Evolutionary conservation across 2,113 vertebrate genomes (phyloP).

Genomic region (Myocastor coypus): DNA sequence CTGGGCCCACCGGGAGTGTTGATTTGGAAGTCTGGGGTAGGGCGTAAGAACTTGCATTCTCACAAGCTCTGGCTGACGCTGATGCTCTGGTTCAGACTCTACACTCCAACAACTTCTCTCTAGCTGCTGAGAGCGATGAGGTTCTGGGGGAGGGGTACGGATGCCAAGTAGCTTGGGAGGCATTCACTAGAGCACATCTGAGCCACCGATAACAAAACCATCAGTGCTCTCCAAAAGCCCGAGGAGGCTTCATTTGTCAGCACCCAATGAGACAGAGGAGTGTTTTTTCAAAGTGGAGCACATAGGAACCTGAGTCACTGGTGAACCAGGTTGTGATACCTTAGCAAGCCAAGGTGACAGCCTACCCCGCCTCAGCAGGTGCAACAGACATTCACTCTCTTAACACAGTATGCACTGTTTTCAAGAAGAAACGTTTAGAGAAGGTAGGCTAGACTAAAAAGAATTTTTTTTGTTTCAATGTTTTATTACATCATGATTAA

Average conservation of each 20-base stretch:
- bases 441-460: neutral
- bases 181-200: neutral
- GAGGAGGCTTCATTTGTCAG: neutral
- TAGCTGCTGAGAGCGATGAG: neutral
- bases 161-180: neutral
- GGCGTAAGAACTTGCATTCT: neutral
- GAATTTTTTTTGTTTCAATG: neutral
- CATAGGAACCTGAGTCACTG: neutral
- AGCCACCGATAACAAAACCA: neutral
- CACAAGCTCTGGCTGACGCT: neutral
- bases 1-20: neutral
- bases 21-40: neutral
- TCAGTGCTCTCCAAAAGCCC: neutral
- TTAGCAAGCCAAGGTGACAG: neutral
- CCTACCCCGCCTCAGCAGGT: neutral
- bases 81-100: neutral
- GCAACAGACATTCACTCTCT: fast-evolving
- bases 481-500: neutral
- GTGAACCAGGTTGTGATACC: neutral
- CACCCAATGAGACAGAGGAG: neutral
- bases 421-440: neutral
- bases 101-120: neutral
- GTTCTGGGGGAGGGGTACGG: neutral
- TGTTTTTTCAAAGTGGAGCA: neutral
- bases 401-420: fast-evolving